Percentiles rank a stretch among this genome's conserved stretches.
phyloP scores from a whole-genome alignment of 2,797 vertebrate species.

The Eulemur albifrons region DNA sequence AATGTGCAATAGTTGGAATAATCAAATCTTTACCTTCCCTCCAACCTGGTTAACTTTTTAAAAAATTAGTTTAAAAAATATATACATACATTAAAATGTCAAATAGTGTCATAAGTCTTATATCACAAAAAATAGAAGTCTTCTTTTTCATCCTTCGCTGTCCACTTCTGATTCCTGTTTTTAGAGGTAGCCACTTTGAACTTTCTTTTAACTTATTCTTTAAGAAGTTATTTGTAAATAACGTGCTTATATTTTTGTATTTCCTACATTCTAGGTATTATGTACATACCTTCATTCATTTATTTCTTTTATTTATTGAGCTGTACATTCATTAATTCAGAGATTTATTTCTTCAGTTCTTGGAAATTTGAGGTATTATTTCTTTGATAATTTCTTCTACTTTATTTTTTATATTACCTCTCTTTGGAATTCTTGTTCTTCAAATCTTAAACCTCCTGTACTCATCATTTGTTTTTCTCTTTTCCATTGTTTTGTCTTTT shows the following conservation, averaged over 20 bases:
- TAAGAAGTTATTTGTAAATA: neutral
- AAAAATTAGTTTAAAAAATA: neutral
- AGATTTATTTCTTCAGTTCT: neutral
- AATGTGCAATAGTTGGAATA: neutral
- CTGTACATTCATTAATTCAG: neutral
- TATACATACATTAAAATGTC: neutral
- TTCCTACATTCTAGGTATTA: neutral
- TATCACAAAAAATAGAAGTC: neutral
- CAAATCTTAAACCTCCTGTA: neutral
- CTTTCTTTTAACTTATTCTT: neutral
- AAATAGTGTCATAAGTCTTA: neutral
- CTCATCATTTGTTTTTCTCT: neutral
- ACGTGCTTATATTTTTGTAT: neutral
- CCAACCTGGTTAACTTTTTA: neutral
- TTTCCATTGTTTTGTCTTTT: conserved; percentile 4
- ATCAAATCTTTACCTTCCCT: neutral
- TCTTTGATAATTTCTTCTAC: neutral
- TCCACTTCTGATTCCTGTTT: neutral
- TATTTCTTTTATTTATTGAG: neutral
- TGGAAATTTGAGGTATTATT: neutral
- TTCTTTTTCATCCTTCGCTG: neutral
- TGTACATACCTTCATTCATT: neutral
- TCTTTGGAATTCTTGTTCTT: neutral
- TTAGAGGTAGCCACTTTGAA: neutral
- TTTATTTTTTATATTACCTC: neutral